Evolutionary conservation across 2,113 vertebrate species (phyloP), one percentile per base, ranked within the genome.

Genomic region (Nycticryphes semicollaris): DNA sequence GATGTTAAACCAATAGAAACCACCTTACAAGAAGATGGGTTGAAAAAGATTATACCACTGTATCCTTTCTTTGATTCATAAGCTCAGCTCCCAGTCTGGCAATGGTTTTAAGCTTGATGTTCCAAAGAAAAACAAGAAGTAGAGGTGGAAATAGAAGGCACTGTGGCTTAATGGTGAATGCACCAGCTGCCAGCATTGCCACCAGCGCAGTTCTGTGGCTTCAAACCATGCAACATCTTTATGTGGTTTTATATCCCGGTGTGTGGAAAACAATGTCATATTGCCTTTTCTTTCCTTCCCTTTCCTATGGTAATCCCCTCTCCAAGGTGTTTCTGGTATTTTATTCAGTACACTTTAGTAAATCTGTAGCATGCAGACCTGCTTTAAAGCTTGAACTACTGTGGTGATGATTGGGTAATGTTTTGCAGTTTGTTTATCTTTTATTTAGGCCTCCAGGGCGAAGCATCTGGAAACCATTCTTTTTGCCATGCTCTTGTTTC

Each of bases 351-450:
- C 35, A 41, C 53, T 76, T 73, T 19, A 94, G 60, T 69, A 63
- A 72, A 89, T 69, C 54, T 51, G 19, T 11, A n/a, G 41, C 41
- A 10, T 39, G 50, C n/a, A 73, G 89, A 63, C 47, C 43, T 63
- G 53, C 54, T 93, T 83, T 87, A 86, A 75, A 87, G 54, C 39
- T 15, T 86, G 54, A 87, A 25, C 74, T 56, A 6, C 57, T 31
- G n/a, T 24, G 35, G 68, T 72, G 63, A 87, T 54, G 48, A 90
- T 18, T 20, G 18, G 31, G 45, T 35, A 41, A 68, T 25, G 3
- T 37, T 59, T 89, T 82, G 69, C 62, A 59, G 64, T 69, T 86
- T 96, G 89, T 96, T 96, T 93, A 45, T 75, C 86, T 94, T 96
- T 93, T 77, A 60, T 78, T 86, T 62, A 57, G 87, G 72, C 62